A percentile compares a stretch with the other conserved stretches of the same genome.
Conservation (phyloP, 2,113 vertebrate genomes). For the Bufo gargarizans region DNA sequence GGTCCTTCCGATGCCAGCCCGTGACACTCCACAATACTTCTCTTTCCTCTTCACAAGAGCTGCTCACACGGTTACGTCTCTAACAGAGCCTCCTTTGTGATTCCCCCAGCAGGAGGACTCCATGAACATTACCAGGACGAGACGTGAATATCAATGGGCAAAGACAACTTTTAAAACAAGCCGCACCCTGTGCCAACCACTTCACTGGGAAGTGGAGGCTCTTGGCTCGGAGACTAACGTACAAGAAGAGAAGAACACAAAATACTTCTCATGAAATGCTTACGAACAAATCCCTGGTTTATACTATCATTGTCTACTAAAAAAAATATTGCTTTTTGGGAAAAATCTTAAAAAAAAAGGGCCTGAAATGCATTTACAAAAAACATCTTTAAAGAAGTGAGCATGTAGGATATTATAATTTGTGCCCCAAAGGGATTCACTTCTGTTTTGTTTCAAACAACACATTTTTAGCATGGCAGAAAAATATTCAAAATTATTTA, state of each 20-base stretch:
- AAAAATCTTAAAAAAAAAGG: no score
- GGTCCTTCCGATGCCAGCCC: background rate
- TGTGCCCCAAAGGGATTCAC: no score
- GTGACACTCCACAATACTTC: background rate
- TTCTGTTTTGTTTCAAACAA: no score
- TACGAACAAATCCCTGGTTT: no score
- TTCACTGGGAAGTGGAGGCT: background rate
- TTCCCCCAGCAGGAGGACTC: slow-evolving; percentile 31
- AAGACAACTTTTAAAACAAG: background rate
- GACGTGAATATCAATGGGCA: slow-evolving; percentile 56
- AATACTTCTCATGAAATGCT: background rate
- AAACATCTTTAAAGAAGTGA: no score
- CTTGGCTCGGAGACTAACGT: background rate
- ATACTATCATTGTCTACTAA: no score
- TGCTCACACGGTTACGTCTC: slow-evolving; percentile 35
- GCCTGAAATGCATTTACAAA: no score
- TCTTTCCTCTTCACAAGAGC: slow-evolving; percentile 3
- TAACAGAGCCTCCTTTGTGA: slow-evolving; percentile 65
- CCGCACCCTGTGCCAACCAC: fast-evolving
- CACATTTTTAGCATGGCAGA: no score
- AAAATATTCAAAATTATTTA: no score
- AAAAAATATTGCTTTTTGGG: no score
- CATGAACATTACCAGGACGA: slow-evolving; percentile 13
- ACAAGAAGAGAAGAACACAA: background rate
- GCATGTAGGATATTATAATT: no score